Percentiles rank a stretch among this genome's conserved stretches.
Conservation (phyloP, 2,113 vertebrate species). For the Silurus asotus region DNA sequence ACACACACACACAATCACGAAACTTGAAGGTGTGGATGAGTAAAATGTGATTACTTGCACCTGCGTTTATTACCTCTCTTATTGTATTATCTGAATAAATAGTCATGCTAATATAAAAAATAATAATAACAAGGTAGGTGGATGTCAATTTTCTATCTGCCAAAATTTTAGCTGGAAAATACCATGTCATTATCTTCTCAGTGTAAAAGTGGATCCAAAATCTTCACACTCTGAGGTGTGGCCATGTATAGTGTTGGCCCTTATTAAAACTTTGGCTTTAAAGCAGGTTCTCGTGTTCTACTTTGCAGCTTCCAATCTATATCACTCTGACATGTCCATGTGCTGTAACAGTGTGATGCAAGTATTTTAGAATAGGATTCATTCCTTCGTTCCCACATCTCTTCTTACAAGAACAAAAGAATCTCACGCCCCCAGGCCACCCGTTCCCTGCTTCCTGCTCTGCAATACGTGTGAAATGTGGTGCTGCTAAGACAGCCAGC, state of each 20-base stretch:
- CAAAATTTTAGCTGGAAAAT: constrained; percentile 20
- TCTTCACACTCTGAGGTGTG: constrained; percentile 18
- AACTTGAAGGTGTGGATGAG: constrained; percentile 39
- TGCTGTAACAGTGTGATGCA: constrained; percentile 46
- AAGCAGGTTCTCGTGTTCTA: neutral
- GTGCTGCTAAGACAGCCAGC: constrained; percentile 2
- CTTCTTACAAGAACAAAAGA: constrained; percentile 30
- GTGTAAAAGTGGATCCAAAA: constrained; percentile 32
- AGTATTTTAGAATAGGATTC: constrained; percentile 32
- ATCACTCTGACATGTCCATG: constrained; percentile 24
- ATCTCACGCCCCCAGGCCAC: constrained; percentile 20
- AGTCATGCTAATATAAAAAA: constrained; percentile 7
- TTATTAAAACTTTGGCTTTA: constrained; percentile 29
- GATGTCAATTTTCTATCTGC: neutral
- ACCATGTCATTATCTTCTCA: constrained; percentile 40
- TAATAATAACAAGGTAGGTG: neutral
- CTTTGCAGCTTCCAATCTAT: constrained; percentile 23
- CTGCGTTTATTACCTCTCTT: constrained; percentile 33
- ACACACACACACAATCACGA: neutral
- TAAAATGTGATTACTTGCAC: constrained; percentile 23
- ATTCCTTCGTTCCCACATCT: constrained; percentile 20
- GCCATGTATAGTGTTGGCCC: neutral
- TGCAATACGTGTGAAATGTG: constrained; percentile 29
- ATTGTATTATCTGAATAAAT: constrained; percentile 40
- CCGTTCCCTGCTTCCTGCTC: constrained; percentile 22